These are phyloP conservation scores for Colinus virginianus DNA, from an alignment of 2,113 vertebrate species.

Conservation along the genomic window DNA sequence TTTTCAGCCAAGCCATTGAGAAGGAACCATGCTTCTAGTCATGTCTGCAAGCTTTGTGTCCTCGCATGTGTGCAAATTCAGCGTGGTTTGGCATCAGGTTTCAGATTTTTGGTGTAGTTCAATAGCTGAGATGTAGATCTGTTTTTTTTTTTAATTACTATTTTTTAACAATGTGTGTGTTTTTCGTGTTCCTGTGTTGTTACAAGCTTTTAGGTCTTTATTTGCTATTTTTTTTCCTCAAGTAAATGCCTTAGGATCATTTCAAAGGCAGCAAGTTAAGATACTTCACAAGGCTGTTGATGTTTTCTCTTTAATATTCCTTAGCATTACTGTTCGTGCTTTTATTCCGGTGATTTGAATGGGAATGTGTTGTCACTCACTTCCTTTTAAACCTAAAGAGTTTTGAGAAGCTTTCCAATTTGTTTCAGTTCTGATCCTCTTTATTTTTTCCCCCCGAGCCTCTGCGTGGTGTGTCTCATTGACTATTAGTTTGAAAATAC, in stretches of 20 bases:
- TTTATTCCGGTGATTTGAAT: neutral
- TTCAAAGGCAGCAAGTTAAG: neutral
- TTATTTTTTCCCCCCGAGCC: fast-evolving
- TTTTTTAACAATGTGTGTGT: neutral
- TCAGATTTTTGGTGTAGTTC: neutral
- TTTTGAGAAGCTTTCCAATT: neutral
- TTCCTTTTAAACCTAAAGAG: neutral
- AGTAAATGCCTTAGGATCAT: neutral
- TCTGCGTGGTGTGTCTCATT: neutral
- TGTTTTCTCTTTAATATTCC: neutral
- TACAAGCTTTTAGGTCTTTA: neutral
- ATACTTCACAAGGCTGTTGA: neutral
- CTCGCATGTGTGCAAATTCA: neutral
- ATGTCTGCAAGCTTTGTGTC: neutral
- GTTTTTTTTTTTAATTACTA: no score
- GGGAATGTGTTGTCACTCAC: neutral
- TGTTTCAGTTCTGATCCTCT: neutral
- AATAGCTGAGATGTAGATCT: neutral
- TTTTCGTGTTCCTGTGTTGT: neutral
- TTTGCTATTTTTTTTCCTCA: neutral
- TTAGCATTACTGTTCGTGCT: no score
- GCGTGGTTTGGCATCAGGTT: fast-evolving
- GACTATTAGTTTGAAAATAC: neutral
- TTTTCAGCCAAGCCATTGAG: neutral
- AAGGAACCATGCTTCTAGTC: neutral